phyloP scores from a whole-genome alignment of 1,140 invertebrate species.

The Neodiprion virginianus region DNA sequence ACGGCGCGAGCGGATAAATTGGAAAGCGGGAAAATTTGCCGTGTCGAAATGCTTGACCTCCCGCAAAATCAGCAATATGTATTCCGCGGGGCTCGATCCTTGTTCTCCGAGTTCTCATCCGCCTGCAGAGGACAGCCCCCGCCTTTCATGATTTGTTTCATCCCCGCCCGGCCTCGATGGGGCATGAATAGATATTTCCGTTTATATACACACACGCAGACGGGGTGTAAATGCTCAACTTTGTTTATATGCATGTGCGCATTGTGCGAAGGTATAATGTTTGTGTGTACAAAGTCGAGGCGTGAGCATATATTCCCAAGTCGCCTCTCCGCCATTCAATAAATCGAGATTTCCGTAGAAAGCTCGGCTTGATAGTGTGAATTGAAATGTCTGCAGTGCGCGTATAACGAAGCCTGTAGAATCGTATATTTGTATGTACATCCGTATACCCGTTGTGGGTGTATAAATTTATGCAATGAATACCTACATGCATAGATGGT shows the following conservation, averaged over 20 bases:
- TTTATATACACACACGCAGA: not conserved
- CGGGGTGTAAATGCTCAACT: not conserved
- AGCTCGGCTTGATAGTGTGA: too few species aligned
- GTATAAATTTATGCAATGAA: too few species aligned
- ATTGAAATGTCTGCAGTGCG: too few species aligned
- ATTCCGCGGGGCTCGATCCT: not conserved
- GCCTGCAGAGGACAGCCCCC: not conserved
- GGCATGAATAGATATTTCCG: conserved; percentile 3
- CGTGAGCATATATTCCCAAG: too few species aligned
- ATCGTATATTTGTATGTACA: too few species aligned
- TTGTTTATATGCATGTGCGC: not conserved
- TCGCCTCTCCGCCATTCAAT: too few species aligned
- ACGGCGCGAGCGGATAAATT: not conserved
- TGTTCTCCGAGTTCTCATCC: not conserved
- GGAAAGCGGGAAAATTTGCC: not conserved
- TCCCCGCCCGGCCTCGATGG: not conserved
- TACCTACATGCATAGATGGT: too few species aligned
- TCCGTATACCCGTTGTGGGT: too few species aligned
- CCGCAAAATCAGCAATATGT: not conserved
- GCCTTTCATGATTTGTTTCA: not conserved
- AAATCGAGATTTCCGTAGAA: too few species aligned
- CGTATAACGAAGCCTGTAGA: too few species aligned
- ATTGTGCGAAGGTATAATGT: too few species aligned
- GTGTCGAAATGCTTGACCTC: not conserved
- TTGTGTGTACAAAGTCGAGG: too few species aligned